Evolutionary conservation across 2,888 invertebrate genomes (phyloP).

Genomic region (Trachelus iudaicus): DNA sequence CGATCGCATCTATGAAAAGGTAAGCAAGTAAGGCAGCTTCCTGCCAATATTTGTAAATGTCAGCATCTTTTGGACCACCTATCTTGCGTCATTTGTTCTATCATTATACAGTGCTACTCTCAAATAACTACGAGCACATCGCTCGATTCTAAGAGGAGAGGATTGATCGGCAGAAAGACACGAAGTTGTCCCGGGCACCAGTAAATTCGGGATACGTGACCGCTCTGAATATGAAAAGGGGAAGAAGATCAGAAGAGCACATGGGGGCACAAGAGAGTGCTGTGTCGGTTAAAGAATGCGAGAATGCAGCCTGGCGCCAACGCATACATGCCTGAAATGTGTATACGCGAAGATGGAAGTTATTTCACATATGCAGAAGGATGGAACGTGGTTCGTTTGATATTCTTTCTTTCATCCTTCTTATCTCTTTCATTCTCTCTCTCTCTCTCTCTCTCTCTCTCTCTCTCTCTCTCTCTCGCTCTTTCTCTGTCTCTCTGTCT

Average conservation of each 20-base stretch:
- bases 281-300: constrained; percentile 56
- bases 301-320: constrained; percentile 64
- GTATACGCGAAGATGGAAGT: constrained; percentile 21
- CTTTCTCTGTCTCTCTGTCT: no score
- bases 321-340: constrained; percentile 32
- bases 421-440: no score
- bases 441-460: no score
- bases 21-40: background rate
- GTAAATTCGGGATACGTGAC: constrained; percentile 13
- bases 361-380: background rate
- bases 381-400: background rate
- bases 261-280: constrained; percentile 13
- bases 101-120: background rate
- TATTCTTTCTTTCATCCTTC: background rate
- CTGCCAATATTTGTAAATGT: background rate
- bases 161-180: background rate
- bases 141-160: background rate
- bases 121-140: background rate
- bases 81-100: background rate
- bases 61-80: background rate
- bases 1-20: background rate
- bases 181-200: background rate
- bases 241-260: constrained; percentile 8
- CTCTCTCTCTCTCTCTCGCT: no score
- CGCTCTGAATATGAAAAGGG: constrained; percentile 15